These are phyloP conservation scores for Hydrolagus colliei DNA, from an alignment of 2,797 vertebrate species.

Conservation along the genomic window DNA sequence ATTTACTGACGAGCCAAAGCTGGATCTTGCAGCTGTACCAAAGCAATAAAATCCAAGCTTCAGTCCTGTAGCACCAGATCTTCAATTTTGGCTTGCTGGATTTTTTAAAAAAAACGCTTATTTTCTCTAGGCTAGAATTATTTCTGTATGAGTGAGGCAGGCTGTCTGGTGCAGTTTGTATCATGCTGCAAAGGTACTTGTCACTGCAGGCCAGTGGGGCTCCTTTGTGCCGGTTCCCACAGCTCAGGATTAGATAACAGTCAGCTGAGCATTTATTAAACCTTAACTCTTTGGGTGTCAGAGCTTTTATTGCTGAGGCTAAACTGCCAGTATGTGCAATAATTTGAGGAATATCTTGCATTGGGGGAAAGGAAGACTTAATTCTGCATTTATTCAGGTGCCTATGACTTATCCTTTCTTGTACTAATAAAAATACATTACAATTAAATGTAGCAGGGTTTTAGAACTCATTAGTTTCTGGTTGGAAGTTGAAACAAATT, in stretches of 20 bases:
- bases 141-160: background rate
- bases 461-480: background rate
- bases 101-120: background rate
- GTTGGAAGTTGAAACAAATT: no score
- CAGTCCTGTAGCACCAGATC: background rate
- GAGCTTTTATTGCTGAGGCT: background rate
- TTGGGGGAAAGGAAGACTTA: background rate
- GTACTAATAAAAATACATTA: background rate
- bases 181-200: background rate
- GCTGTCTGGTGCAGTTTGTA: background rate
- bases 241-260: background rate
- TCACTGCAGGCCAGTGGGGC: background rate
- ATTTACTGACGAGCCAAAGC: no score
- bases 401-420: background rate
- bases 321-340: background rate
- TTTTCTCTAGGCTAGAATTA: background rate
- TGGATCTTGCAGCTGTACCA: background rate
- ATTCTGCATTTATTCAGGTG: background rate
- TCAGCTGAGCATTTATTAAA: background rate
- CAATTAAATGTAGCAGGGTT: background rate
- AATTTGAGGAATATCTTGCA: background rate
- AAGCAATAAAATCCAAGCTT: background rate
- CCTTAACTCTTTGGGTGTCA: background rate
- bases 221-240: background rate
- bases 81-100: background rate